phyloP scores from a whole-genome alignment of 2,797 vertebrate species.

The Microcaecilia unicolor region DNA sequence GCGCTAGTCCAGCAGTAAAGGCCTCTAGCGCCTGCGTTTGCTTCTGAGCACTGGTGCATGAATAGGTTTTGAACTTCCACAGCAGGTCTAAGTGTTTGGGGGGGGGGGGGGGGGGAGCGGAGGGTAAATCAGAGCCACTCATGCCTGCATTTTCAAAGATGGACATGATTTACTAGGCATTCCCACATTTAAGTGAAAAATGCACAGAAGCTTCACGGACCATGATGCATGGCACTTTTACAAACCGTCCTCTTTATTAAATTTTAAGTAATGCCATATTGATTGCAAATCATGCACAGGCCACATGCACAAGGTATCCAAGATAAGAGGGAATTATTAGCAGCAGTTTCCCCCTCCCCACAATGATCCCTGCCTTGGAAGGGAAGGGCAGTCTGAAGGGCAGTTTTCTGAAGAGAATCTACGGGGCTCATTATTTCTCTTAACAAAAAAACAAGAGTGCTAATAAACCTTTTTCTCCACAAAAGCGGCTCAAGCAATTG shows the following conservation, averaged over 20 bases:
- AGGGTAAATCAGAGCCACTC: not conserved
- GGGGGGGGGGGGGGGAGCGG: not conserved
- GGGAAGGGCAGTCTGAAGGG: not conserved
- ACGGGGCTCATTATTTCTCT: no score
- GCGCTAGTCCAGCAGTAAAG: no score
- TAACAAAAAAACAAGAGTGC: no score
- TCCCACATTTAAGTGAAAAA: fast-evolving
- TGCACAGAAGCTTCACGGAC: no score
- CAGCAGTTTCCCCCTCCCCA: no score
- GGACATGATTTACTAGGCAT: not conserved
- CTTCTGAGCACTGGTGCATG: no score
- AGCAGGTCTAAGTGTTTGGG: no score
- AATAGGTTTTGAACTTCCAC: no score
- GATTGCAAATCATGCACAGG: fast-evolving
- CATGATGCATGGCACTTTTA: not conserved
- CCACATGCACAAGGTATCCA: fast-evolving
- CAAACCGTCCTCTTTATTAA: not conserved
- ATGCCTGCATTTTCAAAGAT: not conserved
- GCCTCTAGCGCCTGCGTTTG: no score
- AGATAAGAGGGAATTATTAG: not conserved
- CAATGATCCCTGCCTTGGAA: fast-evolving
- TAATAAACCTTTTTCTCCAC: no score
- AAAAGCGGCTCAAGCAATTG: no score
- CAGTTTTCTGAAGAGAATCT: no score
- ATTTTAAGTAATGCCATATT: fast-evolving